These are phyloP conservation scores for Diplolepis rosae DNA, from an alignment of 2,888 invertebrate species.

Conservation along the genomic window DNA sequence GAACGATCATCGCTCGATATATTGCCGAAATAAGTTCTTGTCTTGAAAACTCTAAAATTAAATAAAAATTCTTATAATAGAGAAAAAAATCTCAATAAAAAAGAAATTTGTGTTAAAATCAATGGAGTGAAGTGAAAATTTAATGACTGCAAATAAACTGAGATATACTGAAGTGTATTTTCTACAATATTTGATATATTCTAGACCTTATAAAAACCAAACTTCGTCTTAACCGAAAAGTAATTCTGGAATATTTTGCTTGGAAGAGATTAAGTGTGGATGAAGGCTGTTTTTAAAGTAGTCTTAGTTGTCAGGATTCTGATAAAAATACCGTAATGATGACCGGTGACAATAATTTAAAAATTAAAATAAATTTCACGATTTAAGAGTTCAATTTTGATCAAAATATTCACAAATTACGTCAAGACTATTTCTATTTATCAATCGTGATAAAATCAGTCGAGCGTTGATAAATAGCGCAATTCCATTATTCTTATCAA, in stretches of 20 bases:
- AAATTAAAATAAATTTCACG: neutral
- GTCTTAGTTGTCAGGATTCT: neutral
- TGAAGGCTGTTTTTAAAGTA: neutral
- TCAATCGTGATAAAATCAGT: neutral
- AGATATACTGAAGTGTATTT: neutral
- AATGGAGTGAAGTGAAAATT: neutral
- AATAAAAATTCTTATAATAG: no score
- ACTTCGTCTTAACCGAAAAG: neutral
- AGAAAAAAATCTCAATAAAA: no score
- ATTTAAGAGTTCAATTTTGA: neutral
- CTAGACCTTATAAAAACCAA: neutral
- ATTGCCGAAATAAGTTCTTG: neutral
- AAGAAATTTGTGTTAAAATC: no score
- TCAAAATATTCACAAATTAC: neutral
- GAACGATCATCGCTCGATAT: neutral
- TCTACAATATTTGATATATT: neutral
- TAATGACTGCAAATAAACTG: no score
- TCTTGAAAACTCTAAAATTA: neutral
- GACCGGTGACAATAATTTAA: neutral
- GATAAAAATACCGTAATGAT: conserved; percentile 19
- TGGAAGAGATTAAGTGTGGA: neutral
- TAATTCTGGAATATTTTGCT: neutral
- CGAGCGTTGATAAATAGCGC: conserved; percentile 3
- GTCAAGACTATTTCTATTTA: neutral
- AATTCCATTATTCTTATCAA: conserved; percentile 24